A percentile compares a stretch with the other conserved stretches of the same genome.
These are phyloP conservation scores for Clanis bilineata DNA, from an alignment of 2,888 invertebrate genomes.

Conservation along the genomic window DNA sequence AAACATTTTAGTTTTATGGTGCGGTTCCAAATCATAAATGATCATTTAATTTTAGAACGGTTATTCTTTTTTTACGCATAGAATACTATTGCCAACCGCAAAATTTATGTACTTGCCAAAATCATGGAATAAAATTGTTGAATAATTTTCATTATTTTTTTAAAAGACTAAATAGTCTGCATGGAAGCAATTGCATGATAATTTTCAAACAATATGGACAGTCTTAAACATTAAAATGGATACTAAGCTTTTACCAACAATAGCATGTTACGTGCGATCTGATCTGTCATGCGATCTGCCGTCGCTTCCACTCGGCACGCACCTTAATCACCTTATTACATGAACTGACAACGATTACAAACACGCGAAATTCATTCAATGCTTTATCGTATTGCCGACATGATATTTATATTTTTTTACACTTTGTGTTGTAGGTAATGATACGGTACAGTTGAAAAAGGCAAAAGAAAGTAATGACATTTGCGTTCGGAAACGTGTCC, in stretches of 20 bases:
- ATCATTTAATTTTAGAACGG: not conserved
- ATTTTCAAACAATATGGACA: not conserved
- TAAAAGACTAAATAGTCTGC: not conserved
- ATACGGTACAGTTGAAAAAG: conserved; percentile 9
- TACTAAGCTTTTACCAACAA: not conserved
- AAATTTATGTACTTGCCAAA: no score
- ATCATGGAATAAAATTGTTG: not conserved
- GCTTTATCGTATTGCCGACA: conserved; percentile 32
- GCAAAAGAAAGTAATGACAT: conserved; percentile 15
- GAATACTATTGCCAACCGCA: no score
- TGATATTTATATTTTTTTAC: conserved; percentile 37
- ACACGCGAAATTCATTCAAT: conserved; percentile 35
- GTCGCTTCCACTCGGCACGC: conserved; percentile 15
- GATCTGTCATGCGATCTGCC: conserved; percentile 15
- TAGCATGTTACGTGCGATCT: conserved; percentile 7
- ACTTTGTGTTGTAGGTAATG: conserved; percentile 25
- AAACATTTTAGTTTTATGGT: not conserved
- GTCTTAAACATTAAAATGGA: not conserved
- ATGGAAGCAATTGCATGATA: not conserved
- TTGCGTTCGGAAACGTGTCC: not conserved
- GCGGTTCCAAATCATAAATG: not conserved
- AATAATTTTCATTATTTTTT: not conserved
- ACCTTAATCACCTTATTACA: conserved; percentile 32
- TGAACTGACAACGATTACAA: conserved; percentile 29
- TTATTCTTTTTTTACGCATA: not conserved